Percentiles rank a stretch among this genome's conserved stretches.
These are phyloP conservation scores for Caretta caretta DNA, from an alignment of 2,113 vertebrate genomes.

Conservation along the genomic window DNA sequence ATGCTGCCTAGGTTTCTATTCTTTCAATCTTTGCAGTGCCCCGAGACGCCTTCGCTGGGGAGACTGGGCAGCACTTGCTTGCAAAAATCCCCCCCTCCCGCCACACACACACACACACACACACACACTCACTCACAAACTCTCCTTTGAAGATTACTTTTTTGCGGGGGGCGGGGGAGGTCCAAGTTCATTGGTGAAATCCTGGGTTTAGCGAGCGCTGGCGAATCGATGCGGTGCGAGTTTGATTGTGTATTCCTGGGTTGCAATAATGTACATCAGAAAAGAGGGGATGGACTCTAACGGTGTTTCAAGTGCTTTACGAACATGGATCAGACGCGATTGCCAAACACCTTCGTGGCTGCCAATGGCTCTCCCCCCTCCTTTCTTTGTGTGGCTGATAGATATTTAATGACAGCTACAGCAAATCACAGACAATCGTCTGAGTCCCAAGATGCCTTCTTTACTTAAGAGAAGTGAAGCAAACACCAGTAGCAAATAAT, in stretches of 20 bases:
- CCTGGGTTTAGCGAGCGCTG: constrained; percentile 55
- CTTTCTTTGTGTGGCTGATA: constrained; percentile 74
- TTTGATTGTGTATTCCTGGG: constrained; percentile 94
- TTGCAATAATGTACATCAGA: constrained; percentile 85
- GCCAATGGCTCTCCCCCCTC: constrained; percentile 56
- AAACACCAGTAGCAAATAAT: constrained; percentile 65
- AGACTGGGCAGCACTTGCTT: background rate
- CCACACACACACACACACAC: background rate
- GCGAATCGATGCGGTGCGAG: constrained; percentile 92
- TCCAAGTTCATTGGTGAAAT: constrained; percentile 79
- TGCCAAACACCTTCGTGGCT: constrained; percentile 84
- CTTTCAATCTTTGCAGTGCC: background rate
- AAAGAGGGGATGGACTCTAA: constrained; percentile 79
- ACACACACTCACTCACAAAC: background rate
- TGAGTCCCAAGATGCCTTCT: constrained; percentile 64
- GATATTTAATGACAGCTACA: constrained; percentile 81
- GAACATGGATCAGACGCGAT: constrained; percentile 81
- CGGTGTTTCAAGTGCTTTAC: constrained; percentile 79
- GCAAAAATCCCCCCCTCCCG: background rate
- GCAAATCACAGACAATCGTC: constrained; percentile 77
- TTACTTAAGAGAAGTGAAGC: constrained; percentile 55
- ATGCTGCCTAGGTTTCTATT: no score
- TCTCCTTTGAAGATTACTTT: constrained; percentile 16
- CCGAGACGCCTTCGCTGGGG: background rate
- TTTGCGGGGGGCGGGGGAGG: background rate